These are phyloP conservation scores for Zeugodacus cucurbitae DNA, from an alignment of 1,140 invertebrate genomes.

Conservation along the genomic window DNA sequence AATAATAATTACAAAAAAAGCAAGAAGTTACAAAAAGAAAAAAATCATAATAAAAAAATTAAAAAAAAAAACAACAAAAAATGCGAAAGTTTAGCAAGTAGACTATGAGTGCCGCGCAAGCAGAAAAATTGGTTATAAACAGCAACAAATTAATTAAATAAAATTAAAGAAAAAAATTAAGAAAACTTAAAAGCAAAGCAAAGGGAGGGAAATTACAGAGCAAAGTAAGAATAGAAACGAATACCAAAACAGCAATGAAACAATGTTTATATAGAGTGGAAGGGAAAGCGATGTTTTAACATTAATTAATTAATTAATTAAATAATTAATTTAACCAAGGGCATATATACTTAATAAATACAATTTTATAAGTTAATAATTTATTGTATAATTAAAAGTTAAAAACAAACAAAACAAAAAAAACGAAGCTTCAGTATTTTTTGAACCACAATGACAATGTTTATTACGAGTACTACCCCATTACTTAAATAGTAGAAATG, in stretches of 20 bases:
- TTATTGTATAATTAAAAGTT: slow-evolving; percentile 36
- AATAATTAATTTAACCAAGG: slow-evolving; percentile 57
- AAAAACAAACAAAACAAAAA: slow-evolving; percentile 22
- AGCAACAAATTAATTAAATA: slow-evolving; percentile 25
- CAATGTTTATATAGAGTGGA: slow-evolving; percentile 25
- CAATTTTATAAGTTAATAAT: slow-evolving; percentile 39
- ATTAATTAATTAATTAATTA: slow-evolving; percentile 52
- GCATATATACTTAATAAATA: slow-evolving; percentile 56
- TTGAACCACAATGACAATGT: slow-evolving; percentile 38
- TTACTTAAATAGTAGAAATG: slow-evolving; percentile 40
- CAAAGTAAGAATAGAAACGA: slow-evolving; percentile 31
- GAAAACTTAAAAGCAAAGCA: slow-evolving; percentile 24
- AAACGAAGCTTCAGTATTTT: slow-evolving; percentile 37
- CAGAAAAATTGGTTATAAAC: slow-evolving; percentile 50
- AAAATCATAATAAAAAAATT: background rate
- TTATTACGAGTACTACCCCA: slow-evolving; percentile 31
- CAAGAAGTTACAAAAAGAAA: slow-evolving; percentile 16
- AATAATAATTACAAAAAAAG: background rate
- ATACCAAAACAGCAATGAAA: slow-evolving; percentile 34
- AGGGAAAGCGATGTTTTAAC: slow-evolving; percentile 51
- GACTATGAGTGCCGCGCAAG: slow-evolving; percentile 57
- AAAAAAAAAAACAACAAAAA: slow-evolving; percentile 41
- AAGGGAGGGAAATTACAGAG: background rate
- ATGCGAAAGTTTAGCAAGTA: slow-evolving; percentile 45
- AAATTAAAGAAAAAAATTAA: slow-evolving; percentile 42